These are phyloP conservation scores for cat (Felis catus) DNA, from an alignment of 2,113 vertebrate genomes.

Conservation along the genomic window DNA sequence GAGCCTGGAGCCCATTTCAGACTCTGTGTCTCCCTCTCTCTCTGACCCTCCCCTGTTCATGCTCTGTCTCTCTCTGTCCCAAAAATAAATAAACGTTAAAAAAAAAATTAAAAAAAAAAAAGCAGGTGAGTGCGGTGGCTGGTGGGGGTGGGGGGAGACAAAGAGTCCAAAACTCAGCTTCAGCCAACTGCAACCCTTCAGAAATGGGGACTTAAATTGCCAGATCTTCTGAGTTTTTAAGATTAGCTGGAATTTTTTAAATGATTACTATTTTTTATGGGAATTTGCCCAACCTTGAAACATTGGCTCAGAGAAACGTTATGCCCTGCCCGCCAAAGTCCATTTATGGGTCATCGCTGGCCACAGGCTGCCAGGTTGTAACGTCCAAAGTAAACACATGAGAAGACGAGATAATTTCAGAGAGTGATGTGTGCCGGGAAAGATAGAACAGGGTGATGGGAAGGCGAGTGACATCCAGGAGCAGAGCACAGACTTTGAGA, in stretches of 20 bases:
- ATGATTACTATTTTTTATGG: background rate
- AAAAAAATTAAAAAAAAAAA: too few relatives aligned
- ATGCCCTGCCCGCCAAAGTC: accelerated
- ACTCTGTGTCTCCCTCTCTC: too few relatives aligned
- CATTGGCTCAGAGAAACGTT: background rate
- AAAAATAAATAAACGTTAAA: too few relatives aligned
- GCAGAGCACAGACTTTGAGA: background rate
- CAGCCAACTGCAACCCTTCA: background rate
- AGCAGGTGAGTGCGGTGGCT: background rate
- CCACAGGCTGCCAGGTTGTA: background rate
- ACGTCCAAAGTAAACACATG: background rate
- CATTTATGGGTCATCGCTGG: background rate
- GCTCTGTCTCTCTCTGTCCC: too few relatives aligned
- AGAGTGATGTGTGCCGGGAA: background rate
- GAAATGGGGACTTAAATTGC: background rate
- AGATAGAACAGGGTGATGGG: background rate
- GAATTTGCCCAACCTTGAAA: background rate
- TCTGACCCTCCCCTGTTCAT: too few relatives aligned
- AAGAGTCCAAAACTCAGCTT: background rate
- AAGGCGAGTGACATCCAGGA: background rate
- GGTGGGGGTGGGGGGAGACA: background rate
- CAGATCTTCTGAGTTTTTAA: background rate
- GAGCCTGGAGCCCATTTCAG: too few relatives aligned
- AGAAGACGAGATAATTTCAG: background rate
- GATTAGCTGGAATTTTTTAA: background rate